Percentiles rank a stretch among this genome's conserved stretches.
phyloP scores from a whole-genome alignment of 2,797 vertebrate species.

The Remorina albescens region DNA sequence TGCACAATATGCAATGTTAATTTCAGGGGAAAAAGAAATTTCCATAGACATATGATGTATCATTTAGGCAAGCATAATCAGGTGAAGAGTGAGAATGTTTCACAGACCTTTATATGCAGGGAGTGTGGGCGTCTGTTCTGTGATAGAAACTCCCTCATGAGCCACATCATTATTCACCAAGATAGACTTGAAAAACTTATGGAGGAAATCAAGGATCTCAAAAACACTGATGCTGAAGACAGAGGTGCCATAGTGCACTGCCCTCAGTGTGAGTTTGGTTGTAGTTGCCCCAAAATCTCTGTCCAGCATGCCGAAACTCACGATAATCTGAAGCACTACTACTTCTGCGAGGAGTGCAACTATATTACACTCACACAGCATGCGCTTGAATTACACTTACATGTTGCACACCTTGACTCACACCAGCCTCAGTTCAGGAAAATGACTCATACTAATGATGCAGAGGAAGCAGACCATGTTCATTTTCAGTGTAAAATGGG shows the following conservation, averaged over 20 bases:
- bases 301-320: conserved; percentile 90
- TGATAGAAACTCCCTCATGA: conserved; percentile 92
- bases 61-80: conserved; percentile 96
- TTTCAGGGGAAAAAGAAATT: conserved; percentile 93
- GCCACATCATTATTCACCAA: conserved; percentile 96
- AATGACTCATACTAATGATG: conserved; percentile 73
- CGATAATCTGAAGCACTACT: conserved; percentile 90
- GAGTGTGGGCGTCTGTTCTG: conserved; percentile 95
- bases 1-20: conserved; percentile 95
- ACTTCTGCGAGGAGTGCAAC: conserved; percentile 90
- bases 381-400: conserved; percentile 88
- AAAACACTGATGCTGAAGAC: conserved; percentile 88
- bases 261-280: conserved; percentile 89
- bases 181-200: conserved; percentile 90
- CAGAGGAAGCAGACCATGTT: conserved; percentile 70
- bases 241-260: conserved; percentile 85
- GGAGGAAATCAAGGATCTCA: conserved; percentile 92
- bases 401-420: conserved; percentile 80
- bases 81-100: conserved; percentile 90
- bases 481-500: conserved; percentile 84
- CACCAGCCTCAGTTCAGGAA: conserved; percentile 80
- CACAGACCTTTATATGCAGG: conserved; percentile 92
- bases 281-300: conserved; percentile 90
- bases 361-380: conserved; percentile 89
- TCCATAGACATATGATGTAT: conserved; percentile 98